A percentile compares a stretch with the other conserved stretches of the same genome.
Evolutionary conservation across 1,140 invertebrate genomes (phyloP).

Genomic region (Drosophila carrolli): DNA sequence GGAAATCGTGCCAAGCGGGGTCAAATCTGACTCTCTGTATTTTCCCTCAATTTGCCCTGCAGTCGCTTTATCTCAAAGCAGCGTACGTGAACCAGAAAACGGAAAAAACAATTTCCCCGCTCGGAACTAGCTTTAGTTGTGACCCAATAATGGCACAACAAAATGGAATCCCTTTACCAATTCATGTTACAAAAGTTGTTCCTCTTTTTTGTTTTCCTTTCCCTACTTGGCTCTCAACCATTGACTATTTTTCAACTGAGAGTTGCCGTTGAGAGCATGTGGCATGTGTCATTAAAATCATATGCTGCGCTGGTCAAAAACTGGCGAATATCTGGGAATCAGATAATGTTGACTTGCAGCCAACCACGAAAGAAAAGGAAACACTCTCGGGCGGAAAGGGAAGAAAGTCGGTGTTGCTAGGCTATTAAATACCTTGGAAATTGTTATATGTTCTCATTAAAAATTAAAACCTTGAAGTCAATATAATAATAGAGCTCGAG

Average conservation of each 20-base stretch:
- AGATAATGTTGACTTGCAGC: slow-evolving; percentile 17
- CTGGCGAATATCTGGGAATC: slow-evolving; percentile 24
- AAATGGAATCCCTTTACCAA: slow-evolving; percentile 36
- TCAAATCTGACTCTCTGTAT: slow-evolving; percentile 18
- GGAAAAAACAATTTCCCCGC: slow-evolving; percentile 41
- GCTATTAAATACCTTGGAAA: not conserved
- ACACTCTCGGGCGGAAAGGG: not conserved
- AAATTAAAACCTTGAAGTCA: too few relatives aligned
- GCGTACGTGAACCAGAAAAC: slow-evolving; percentile 35
- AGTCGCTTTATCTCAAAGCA: slow-evolving; percentile 7
- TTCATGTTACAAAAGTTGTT: slow-evolving; percentile 22
- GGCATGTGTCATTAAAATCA: slow-evolving; percentile 68
- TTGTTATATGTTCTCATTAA: not conserved
- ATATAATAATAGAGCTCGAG: too few relatives aligned
- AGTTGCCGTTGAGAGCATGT: slow-evolving; percentile 26
- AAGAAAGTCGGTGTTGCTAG: not conserved
- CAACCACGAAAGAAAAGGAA: slow-evolving; percentile 10
- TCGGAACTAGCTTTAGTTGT: slow-evolving; percentile 26
- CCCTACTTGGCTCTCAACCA: slow-evolving; percentile 18
- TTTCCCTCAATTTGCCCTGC: slow-evolving; percentile 2
- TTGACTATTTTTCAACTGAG: slow-evolving; percentile 26
- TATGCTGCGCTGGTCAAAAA: slow-evolving; percentile 71
- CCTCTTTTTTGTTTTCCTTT: not conserved
- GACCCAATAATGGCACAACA: slow-evolving; percentile 33
- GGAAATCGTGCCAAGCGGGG: slow-evolving; percentile 47